phyloP scores from a whole-genome alignment of 2,888 invertebrate species.

The Cerastis rubricosa region DNA sequence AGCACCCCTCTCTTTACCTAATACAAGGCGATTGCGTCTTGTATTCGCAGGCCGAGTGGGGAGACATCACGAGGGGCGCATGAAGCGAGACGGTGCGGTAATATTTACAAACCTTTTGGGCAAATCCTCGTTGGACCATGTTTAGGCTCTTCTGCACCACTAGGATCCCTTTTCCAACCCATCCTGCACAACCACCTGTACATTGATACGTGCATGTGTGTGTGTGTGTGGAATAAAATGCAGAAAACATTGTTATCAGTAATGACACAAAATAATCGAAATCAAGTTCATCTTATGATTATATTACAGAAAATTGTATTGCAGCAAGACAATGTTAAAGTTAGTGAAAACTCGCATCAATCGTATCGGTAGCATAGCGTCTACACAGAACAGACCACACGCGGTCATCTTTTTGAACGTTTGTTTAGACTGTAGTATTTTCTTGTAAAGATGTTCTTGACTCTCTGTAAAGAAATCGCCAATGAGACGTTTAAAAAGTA shows the following conservation, averaged over 20 bases:
- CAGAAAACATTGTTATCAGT: too few relatives aligned
- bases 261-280: neutral
- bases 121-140: neutral
- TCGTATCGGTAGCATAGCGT: conserved; percentile 28
- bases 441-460: conserved; percentile 24
- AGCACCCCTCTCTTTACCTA: neutral
- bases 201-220: too few relatives aligned
- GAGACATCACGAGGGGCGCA: neutral
- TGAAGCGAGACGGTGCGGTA: neutral
- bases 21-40: neutral
- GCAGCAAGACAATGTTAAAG: conserved; percentile 31
- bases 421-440: neutral
- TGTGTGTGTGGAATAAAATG: too few relatives aligned
- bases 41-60: neutral
- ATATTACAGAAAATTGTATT: conserved; percentile 36
- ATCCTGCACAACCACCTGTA: too few relatives aligned
- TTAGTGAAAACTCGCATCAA: conserved; percentile 23
- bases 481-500: neutral
- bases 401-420: conserved; percentile 23
- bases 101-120: neutral
- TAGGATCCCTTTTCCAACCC: neutral
- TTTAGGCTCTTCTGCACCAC: neutral
- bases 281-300: neutral
- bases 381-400: conserved; percentile 24
- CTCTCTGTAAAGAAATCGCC: conserved; percentile 15